These are phyloP conservation scores for Aselliscus stoliczkanus DNA, from an alignment of 2,797 vertebrate species.

Conservation along the genomic window DNA sequence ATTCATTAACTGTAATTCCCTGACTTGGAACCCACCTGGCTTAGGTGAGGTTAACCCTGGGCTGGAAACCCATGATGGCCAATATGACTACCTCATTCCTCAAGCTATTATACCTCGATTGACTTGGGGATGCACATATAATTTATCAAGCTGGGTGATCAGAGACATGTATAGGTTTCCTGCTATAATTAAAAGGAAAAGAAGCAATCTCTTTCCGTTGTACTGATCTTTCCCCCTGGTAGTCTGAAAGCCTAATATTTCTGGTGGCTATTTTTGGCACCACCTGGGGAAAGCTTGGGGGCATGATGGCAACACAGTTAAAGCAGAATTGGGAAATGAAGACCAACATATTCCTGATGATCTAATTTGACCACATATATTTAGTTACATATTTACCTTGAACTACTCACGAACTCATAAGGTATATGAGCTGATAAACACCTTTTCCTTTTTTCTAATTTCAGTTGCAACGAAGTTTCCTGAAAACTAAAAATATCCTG, in stretches of 20 bases:
- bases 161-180: background rate
- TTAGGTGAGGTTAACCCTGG: background rate
- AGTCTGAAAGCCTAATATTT: background rate
- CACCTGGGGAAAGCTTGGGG: background rate
- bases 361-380: background rate
- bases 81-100: background rate
- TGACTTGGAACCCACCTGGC: background rate
- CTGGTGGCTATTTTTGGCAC: background rate
- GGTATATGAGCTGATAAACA: background rate
- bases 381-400: background rate
- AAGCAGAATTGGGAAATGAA: background rate
- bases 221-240: background rate
- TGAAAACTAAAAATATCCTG: background rate
- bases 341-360: too few relatives aligned
- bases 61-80: background rate
- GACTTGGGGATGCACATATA: background rate
- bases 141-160: background rate
- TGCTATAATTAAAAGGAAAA: background rate
- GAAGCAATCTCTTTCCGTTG: background rate
- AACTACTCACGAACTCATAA: background rate
- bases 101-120: too few relatives aligned
- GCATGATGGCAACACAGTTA: background rate
- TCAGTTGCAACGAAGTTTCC: background rate
- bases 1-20: background rate
- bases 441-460: background rate